phyloP scores from a whole-genome alignment of 2,113 vertebrate genomes.

The Symphodus melops region DNA sequence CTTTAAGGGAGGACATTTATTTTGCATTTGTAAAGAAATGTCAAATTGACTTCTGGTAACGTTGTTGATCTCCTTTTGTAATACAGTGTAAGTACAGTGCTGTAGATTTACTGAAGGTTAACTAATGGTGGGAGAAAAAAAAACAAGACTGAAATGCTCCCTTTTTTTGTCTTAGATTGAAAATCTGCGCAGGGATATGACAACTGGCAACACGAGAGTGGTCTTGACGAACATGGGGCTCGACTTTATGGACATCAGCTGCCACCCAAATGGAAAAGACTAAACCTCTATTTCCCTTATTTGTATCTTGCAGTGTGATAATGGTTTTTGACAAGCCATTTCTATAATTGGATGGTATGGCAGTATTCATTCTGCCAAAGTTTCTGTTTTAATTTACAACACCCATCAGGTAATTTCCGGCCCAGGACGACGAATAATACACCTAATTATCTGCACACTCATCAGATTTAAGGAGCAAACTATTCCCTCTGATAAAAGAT shows the following conservation, averaged over 20 bases:
- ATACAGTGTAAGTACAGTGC: not conserved
- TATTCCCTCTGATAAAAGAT: not conserved
- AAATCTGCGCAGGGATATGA: conserved; percentile 25
- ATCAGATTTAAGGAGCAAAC: conserved; percentile 4
- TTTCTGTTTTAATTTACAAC: not conserved
- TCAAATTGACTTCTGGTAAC: too few relatives aligned
- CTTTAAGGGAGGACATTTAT: too few relatives aligned
- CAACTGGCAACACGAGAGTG: conserved; percentile 11
- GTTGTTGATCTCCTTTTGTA: not conserved
- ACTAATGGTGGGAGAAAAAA: too few relatives aligned
- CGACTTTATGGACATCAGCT: conserved; percentile 1
- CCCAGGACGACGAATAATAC: not conserved
- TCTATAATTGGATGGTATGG: not conserved
- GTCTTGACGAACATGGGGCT: conserved; percentile 1
- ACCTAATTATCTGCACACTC: not conserved
- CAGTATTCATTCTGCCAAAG: not conserved
- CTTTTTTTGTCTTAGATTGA: conserved; percentile 44
- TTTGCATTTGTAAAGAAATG: too few relatives aligned
- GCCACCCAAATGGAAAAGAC: conserved; percentile 1
- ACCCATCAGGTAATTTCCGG: not conserved
- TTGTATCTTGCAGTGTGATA: conserved; percentile 13
- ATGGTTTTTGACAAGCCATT: conserved; percentile 13
- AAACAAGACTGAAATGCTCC: not conserved
- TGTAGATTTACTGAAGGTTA: not conserved
- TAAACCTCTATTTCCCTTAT: conserved; percentile 1